These are phyloP conservation scores for Mugil cephalus DNA, from an alignment of 2,113 vertebrate species.

Conservation along the genomic window DNA sequence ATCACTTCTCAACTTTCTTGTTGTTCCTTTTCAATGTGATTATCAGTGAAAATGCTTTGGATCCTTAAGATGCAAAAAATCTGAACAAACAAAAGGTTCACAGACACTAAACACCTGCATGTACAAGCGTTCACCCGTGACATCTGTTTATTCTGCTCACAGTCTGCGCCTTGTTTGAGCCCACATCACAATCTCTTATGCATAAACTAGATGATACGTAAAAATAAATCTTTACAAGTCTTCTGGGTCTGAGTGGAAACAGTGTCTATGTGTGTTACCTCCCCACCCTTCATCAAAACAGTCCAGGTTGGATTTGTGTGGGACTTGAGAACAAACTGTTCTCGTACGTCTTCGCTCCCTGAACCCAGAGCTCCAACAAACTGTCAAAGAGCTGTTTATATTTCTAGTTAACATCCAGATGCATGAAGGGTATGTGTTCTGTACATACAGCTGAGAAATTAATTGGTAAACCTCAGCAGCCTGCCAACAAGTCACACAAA, in stretches of 20 bases:
- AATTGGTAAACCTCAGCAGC: conserved; percentile 2
- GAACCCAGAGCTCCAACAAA: conserved; percentile 19
- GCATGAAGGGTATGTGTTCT: conserved; percentile 21
- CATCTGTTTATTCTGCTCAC: conserved; percentile 38
- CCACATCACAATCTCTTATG: conserved; percentile 15
- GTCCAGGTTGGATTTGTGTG: conserved; percentile 31
- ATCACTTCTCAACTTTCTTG: no score
- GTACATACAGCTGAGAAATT: conserved; percentile 41
- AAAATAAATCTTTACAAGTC: conserved; percentile 48
- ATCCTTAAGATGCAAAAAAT: no score
- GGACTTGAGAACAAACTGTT: conserved; percentile 60
- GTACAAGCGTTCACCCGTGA: conserved; percentile 24
- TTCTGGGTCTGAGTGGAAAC: conserved; percentile 38
- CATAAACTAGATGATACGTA: conserved; percentile 41
- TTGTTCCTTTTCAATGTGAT: no score
- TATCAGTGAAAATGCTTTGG: no score
- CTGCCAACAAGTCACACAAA: conserved; percentile 2
- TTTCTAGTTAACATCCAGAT: conserved; percentile 21
- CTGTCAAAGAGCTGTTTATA: conserved; percentile 58
- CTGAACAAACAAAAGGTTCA: background rate
- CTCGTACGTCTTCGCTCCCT: conserved; percentile 6
- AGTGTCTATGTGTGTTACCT: conserved; percentile 44
- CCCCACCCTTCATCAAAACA: conserved; percentile 12
- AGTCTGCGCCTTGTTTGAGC: conserved; percentile 34
- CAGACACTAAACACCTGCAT: conserved; percentile 11